These are phyloP conservation scores for Crypturellus tataupa DNA, from an alignment of 2,797 vertebrate genomes.

Conservation along the genomic window DNA sequence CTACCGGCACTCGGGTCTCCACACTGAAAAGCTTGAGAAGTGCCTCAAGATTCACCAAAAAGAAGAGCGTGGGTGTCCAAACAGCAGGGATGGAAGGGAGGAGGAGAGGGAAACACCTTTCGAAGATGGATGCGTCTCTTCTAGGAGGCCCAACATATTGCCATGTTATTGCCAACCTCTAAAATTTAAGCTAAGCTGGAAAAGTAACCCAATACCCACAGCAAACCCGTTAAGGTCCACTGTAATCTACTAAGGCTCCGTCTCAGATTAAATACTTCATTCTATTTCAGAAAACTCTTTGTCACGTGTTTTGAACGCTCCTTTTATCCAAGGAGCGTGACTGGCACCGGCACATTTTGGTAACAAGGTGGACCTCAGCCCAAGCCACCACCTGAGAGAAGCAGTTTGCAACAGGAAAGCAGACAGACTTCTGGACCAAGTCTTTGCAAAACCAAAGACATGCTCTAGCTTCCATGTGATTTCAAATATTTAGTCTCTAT, in stretches of 20 bases:
- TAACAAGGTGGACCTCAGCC: not conserved
- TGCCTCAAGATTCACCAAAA: not conserved
- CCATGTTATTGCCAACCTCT: not conserved
- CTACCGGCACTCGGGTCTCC: not conserved
- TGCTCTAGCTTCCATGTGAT: not conserved
- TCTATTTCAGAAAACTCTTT: not conserved
- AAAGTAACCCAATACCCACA: slow-evolving; percentile 4
- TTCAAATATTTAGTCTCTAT: not conserved
- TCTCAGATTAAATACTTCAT: not conserved
- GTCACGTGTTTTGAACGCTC: not conserved
- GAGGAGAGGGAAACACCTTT: not conserved
- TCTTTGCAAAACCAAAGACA: not conserved
- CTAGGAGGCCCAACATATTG: not conserved
- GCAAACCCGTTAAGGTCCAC: not conserved
- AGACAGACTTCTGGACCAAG: not conserved
- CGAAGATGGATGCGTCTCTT: slow-evolving; percentile 41
- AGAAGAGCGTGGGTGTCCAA: not conserved
- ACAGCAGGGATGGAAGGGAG: slow-evolving; percentile 16
- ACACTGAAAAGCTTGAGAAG: not conserved
- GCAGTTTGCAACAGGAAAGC: not conserved
- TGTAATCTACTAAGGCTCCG: not conserved
- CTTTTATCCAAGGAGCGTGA: not conserved
- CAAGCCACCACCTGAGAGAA: not conserved
- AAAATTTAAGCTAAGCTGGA: not conserved
- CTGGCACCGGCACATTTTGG: not conserved